These are phyloP conservation scores for Pterocles orientalis DNA, from an alignment of 2,113 vertebrate genomes.

Conservation along the genomic window DNA sequence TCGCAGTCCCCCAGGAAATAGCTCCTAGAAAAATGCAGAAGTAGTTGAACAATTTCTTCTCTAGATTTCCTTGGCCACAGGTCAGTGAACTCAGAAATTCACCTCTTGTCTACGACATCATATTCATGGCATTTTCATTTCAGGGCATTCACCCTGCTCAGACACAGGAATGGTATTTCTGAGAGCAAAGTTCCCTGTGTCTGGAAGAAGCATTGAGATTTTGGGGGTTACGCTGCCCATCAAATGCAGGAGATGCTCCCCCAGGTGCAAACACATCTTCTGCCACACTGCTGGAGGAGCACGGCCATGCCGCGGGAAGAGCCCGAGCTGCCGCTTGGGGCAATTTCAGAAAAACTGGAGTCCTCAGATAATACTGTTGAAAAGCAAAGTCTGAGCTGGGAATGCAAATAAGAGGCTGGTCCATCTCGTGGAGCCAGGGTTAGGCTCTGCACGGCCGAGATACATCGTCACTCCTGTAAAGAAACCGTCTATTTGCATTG, in stretches of 20 bases:
- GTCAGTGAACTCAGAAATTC: neutral
- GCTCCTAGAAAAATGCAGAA: slow-evolving; percentile 80
- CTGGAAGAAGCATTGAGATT: neutral
- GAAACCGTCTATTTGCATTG: neutral
- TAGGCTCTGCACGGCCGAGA: neutral
- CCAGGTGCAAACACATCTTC: neutral
- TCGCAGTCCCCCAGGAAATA: slow-evolving; percentile 93
- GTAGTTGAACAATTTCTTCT: neutral
- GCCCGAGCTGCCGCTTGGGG: neutral
- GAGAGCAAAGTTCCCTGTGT: neutral
- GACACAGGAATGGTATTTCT: neutral
- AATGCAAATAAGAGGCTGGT: neutral
- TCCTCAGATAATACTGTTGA: neutral
- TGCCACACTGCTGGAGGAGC: neutral
- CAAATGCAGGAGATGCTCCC: neutral
- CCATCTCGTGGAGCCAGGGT: neutral
- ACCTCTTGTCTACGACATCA: neutral
- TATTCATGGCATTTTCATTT: neutral
- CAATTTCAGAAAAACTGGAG: rapidly evolving
- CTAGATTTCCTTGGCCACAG: rapidly evolving
- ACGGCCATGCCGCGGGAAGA: neutral
- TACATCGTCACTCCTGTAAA: neutral
- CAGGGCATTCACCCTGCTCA: neutral
- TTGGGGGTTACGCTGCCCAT: neutral
- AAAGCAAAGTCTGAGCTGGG: neutral